Evolutionary conservation across 2,797 vertebrate species (phyloP), one percentile per base, ranked within the genome.

Genomic region (Vireo griseus): DNA sequence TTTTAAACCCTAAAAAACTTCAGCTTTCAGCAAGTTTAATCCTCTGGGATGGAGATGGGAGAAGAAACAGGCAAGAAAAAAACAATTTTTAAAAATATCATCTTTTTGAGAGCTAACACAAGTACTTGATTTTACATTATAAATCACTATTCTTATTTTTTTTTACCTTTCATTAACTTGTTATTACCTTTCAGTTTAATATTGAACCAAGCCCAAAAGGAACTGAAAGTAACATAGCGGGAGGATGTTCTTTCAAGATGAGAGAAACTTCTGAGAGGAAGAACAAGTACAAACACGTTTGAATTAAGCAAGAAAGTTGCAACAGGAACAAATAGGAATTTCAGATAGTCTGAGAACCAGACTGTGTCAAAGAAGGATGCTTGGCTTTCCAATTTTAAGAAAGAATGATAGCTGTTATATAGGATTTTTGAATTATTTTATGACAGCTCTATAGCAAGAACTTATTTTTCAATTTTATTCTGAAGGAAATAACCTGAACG

Each of bases 401-500:
- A 86, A 82, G 89, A 94, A 61, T 47, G 48, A 83, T 79, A 88
- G 51, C 50, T 94, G 42, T 47, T 81, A 40, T 71, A 81, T 80
- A 66, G 45, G 35, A 82, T 74, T 89, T 95, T 86, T 79, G 29
- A 88, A 87, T 90, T 94, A 86, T 88, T 81, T 95, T 93, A 55
- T 91, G 54, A 55, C 72, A 93, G 83, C 67, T 85, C 39, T 77
- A 44, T 61, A 62, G 42, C n/a, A 83, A 74, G 65, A 91, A 65
- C 55, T 67, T 89, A 85, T 82, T 87, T 94, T 93, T 89, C 88
- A 93, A 90, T 94, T 95, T 90, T 87, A 91, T 86, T 85, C 42
- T 87, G 77, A 84, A 81, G 71, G 59, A 85, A 94, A 88, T 71
- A 94, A 67, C 69, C 52, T 91, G 68, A 91, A 67, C 61, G 58